Evolutionary conservation across 2,113 vertebrate genomes (phyloP), one percentile per base, ranked within the genome.

Genomic region (Erythrocercus mccallii): DNA sequence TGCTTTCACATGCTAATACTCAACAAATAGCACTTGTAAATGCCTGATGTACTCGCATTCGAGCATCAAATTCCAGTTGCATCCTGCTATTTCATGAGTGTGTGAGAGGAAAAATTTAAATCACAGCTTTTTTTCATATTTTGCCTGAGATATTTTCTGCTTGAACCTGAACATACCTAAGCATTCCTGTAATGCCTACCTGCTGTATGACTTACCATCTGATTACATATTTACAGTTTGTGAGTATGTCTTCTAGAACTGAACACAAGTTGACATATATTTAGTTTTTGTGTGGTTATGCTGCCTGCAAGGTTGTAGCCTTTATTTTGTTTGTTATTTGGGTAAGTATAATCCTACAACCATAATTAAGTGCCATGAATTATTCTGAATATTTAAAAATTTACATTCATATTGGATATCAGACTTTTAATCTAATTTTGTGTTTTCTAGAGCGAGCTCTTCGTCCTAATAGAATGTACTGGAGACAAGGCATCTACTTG

Each of bases 401-500:
- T 71, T 23, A 37, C 24, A 35, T 65, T 62, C 21, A 11, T 81
- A 37, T 71, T 78, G 35, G 50, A 51, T 27, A 44, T 42, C 33
- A 28, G 11, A 42, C n/a, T 65, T 77, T 50, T 51, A 62, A 81
- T 51, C 45, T 83, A 44, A 38, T 85, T 91, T 57, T 93, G 15
- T 82, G 40, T 96, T 88, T 94, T 96, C 98, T 68, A 98, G 99
- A 99, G 76, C 98, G 98, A 97, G 97, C 93, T 44, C 96, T 98
- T 79, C 98, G 98, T 70, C 99, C 99, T 28, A 99, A 99, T 68
- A 98, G 98, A 80, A 98, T 99, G 97, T 99, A 99, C 64, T 99
- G 99, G 99, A 98, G 98, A 87, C 99, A 98, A 92, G 99, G 99
- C n/a, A 97, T 99, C 95, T 99, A 99, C 95, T 95, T 99, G 94